These are phyloP conservation scores for Solea senegalensis DNA, from an alignment of 2,113 vertebrate genomes.

Conservation along the genomic window DNA sequence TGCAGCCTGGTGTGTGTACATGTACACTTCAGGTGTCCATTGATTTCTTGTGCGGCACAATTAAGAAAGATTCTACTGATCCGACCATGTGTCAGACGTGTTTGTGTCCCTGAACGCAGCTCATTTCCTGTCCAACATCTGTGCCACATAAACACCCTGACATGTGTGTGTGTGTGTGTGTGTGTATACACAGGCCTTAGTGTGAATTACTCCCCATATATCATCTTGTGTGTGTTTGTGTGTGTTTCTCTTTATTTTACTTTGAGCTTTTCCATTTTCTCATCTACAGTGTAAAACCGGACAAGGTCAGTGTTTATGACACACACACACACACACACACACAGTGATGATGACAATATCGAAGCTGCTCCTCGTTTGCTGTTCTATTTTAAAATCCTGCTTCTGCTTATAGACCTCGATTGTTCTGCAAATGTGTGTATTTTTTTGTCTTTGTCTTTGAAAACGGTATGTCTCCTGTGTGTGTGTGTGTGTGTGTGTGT, in stretches of 20 bases:
- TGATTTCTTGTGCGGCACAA: slow-evolving; percentile 19
- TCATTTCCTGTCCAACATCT: slow-evolving; percentile 70
- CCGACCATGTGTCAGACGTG: slow-evolving; percentile 25
- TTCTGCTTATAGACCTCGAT: not conserved
- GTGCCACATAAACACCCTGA: slow-evolving; percentile 69
- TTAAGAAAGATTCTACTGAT: slow-evolving; percentile 15
- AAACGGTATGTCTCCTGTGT: slow-evolving; percentile 25
- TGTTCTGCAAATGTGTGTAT: not conserved
- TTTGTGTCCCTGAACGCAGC: slow-evolving; percentile 55
- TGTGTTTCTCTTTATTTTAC: slow-evolving; percentile 11
- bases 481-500: slow-evolving; percentile 34
- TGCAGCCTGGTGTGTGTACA: slow-evolving; percentile 1
- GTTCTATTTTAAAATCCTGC: slow-evolving; percentile 1
- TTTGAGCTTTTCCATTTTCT: not conserved
- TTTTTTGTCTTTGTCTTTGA: slow-evolving; percentile 7
- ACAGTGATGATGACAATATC: slow-evolving; percentile 3
- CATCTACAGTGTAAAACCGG: too few relatives aligned
- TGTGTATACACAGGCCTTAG: slow-evolving; percentile 55
- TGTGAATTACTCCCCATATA: slow-evolving; percentile 57
- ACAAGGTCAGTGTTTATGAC: not conserved
- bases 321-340: not conserved
- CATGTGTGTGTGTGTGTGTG: slow-evolving; percentile 41
- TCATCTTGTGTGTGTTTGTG: slow-evolving; percentile 38
- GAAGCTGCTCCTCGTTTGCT: not conserved
- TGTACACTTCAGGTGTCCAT: not conserved